Percentiles rank a stretch among this genome's conserved stretches.
Conservation (phyloP, 2,113 vertebrate genomes). For the Sturnira hondurensis region DNA sequence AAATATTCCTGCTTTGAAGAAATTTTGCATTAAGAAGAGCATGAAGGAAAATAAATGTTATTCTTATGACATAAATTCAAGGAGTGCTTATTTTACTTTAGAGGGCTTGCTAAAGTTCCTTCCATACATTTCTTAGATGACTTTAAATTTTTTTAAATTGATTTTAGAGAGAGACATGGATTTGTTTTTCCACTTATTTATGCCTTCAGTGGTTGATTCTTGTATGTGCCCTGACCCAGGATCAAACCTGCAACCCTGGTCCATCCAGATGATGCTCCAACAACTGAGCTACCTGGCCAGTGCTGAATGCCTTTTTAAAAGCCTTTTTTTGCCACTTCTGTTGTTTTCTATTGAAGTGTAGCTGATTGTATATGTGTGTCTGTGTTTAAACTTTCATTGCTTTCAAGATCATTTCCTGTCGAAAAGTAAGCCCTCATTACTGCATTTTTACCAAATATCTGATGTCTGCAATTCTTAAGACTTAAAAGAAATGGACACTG, state of each 20-base stretch:
- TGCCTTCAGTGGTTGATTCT: too few relatives aligned
- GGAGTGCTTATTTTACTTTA: not conserved
- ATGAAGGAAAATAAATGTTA: slow-evolving; percentile 10
- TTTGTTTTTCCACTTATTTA: too few relatives aligned
- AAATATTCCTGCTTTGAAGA: not conserved
- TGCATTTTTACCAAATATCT: not conserved
- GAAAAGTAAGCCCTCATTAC: not conserved
- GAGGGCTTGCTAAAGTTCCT: not conserved
- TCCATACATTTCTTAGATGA: not conserved
- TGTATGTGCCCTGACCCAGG: too few relatives aligned
- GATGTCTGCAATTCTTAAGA: not conserved
- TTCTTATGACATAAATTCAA: not conserved
- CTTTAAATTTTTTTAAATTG: not conserved
- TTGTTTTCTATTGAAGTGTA: not conserved
- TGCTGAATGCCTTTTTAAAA: not conserved
- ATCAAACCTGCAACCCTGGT: too few relatives aligned
- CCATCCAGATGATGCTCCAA: too few relatives aligned
- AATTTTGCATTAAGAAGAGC: not conserved
- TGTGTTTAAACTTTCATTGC: not conserved
- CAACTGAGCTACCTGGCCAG: too few relatives aligned
- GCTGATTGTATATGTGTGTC: not conserved
- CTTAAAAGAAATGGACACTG: not conserved
- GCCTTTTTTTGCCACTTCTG: not conserved
- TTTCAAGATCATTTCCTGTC: not conserved
- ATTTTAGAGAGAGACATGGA: too few relatives aligned